Base-by-base conservation (phyloP, 2,888 invertebrate genomes). In the Uloborus plumipes region DNA sequence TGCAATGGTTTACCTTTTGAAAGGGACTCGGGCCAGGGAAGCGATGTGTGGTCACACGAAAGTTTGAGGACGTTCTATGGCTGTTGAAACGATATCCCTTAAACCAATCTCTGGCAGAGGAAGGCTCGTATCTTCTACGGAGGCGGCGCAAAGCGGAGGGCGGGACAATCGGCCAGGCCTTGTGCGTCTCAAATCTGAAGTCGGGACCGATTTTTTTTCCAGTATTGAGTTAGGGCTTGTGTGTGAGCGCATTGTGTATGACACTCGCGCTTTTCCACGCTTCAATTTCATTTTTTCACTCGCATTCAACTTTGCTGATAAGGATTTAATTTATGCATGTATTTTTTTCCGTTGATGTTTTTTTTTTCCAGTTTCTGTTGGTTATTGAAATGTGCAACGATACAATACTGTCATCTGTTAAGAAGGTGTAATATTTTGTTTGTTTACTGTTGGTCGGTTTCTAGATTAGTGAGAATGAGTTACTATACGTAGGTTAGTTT, bases 51-150 rank as follows among this genome's bases (percentile, higher is more conserved):
- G 81, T 81, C 81, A 81, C 81, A 70, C 70, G 75, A 81, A 74
- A 75, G 75, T 75, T 81, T 74, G 74, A 81, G 81, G 81, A 81
- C 75, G 81, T 74, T 75, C 81, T 75, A 75, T 75, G 74, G 81
- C 70, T 74, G 69, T 81, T 81, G 70, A 64, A 75, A 71, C 81
- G 81, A 75, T 81, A 75, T 81, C 81, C 81, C 65, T 75, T 75
- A 74, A 74, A 81, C 81, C 81, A 81, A 81, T 81, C 81, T 81
- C 75, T 59, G 74, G 50, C 59, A 71, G 62, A 47, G 65, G 81
- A 75, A 75, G 69, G 81, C 62, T 74, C 74, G 80, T 80, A 74
- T 74, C 73, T 80, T 58, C 20, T 16, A 75, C 75, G 81, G 81
- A 81, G 81, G 81, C 81, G 81, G 81, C 81, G 81, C 81, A 58